These are phyloP conservation scores for Caranx ignobilis DNA, from an alignment of 2,113 vertebrate species.

Conservation along the genomic window DNA sequence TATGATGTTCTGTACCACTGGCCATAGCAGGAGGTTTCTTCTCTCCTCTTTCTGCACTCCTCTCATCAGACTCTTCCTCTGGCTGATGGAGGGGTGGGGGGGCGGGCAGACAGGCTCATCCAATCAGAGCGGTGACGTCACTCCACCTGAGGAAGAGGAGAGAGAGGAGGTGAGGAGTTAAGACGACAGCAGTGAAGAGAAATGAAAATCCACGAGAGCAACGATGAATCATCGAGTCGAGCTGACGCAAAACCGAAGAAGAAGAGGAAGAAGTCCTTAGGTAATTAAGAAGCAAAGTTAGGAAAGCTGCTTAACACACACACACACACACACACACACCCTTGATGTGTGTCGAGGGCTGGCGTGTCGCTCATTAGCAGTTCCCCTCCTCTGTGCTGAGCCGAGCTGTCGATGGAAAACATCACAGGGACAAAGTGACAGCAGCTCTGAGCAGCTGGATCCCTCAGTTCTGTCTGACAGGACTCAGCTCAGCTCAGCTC, in stretches of 20 bases:
- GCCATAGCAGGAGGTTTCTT: constrained; percentile 87
- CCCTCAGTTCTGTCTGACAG: constrained; percentile 37
- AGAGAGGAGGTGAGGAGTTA: not conserved
- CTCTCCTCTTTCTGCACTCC: constrained; percentile 64
- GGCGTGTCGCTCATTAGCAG: constrained; percentile 28
- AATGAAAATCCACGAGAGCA: not conserved
- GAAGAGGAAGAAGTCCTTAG: constrained; percentile 18
- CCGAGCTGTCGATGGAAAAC: constrained; percentile 40
- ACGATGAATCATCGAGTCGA: constrained; percentile 11
- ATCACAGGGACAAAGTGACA: constrained; percentile 45
- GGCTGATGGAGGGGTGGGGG: constrained; percentile 73
- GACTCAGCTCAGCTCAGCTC: not conserved
- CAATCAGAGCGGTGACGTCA: constrained; percentile 52
- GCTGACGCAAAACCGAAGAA: constrained; percentile 11
- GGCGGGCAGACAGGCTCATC: constrained; percentile 39
- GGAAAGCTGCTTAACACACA: not conserved
- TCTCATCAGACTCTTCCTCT: constrained; percentile 69
- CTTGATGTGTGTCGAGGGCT: not conserved
- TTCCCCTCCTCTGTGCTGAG: constrained; percentile 15
- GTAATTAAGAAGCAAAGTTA: constrained; percentile 32
- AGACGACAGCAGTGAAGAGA: not conserved
- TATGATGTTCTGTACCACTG: constrained; percentile 83
- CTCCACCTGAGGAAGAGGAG: constrained; percentile 62
- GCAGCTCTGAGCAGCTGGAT: not conserved
- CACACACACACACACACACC: not conserved